Conservation (phyloP, 1,140 invertebrate genomes). For the Zeugodacus cucurbitae region DNA sequence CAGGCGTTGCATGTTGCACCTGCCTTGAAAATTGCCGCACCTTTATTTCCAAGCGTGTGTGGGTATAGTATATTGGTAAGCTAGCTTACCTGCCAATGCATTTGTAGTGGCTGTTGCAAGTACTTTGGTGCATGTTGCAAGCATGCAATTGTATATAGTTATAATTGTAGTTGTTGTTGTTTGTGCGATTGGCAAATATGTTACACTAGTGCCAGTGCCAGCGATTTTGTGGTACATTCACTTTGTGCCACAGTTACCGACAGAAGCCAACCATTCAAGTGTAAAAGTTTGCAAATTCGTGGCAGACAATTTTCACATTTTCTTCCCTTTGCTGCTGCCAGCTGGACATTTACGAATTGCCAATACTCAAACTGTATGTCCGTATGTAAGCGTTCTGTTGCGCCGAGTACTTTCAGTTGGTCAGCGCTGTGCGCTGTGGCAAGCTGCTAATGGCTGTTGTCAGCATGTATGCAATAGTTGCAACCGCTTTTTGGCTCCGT, state of each 20-base stretch:
- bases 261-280: conserved; percentile 1
- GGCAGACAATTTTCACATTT: conserved; percentile 17
- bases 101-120: not conserved
- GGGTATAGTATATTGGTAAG: not conserved
- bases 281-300: conserved; percentile 31
- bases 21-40: conserved; percentile 37
- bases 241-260: not conserved
- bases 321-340: not conserved
- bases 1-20: conserved; percentile 22
- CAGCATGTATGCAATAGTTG: not conserved
- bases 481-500: not conserved
- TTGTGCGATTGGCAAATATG: not conserved
- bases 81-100: not conserved
- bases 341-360: not conserved
- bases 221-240: conserved; percentile 12
- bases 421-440: not conserved
- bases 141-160: not conserved
- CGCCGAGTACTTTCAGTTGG: not conserved
- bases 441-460: not conserved
- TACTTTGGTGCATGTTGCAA: not conserved
- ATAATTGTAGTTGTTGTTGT: not conserved
- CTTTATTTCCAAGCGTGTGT: not conserved
- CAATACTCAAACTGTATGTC: not conserved
- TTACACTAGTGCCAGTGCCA: not conserved
- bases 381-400: not conserved